These are phyloP conservation scores for Todiramphus chloris DNA, from an alignment of 2,113 vertebrate genomes.

Conservation along the genomic window DNA sequence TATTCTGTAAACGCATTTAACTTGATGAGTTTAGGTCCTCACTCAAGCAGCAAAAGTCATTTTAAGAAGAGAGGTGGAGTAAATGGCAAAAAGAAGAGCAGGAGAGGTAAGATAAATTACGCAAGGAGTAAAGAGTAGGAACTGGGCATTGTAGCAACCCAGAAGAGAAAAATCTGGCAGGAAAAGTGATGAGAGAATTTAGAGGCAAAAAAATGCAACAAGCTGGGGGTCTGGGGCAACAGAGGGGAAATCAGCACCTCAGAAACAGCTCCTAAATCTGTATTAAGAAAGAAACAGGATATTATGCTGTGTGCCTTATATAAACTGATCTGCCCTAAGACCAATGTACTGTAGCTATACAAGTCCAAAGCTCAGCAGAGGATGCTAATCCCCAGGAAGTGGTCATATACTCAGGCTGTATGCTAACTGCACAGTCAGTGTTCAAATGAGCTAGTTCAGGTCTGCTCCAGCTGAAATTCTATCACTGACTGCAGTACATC, in stretches of 20 bases:
- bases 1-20: not conserved
- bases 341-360: not conserved
- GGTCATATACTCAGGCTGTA: not conserved
- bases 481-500: not conserved
- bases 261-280: not conserved
- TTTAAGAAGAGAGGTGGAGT: not conserved
- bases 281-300: not conserved
- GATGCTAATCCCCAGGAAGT: not conserved
- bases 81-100: not conserved
- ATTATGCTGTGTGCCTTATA: not conserved
- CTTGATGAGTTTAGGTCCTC: not conserved
- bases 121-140: not conserved
- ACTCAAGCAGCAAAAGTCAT: not conserved
- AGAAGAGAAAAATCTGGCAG: not conserved
- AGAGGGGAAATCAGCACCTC: not conserved
- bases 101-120: not conserved
- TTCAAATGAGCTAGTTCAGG: not conserved
- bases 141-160: not conserved
- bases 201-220: not conserved
- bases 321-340: not conserved
- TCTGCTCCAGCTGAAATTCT: not conserved
- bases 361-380: not conserved
- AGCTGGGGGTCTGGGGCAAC: not conserved
- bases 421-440: not conserved
- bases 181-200: not conserved